phyloP scores from a whole-genome alignment of 2,888 invertebrate species.

The Hydriomena furcata region DNA sequence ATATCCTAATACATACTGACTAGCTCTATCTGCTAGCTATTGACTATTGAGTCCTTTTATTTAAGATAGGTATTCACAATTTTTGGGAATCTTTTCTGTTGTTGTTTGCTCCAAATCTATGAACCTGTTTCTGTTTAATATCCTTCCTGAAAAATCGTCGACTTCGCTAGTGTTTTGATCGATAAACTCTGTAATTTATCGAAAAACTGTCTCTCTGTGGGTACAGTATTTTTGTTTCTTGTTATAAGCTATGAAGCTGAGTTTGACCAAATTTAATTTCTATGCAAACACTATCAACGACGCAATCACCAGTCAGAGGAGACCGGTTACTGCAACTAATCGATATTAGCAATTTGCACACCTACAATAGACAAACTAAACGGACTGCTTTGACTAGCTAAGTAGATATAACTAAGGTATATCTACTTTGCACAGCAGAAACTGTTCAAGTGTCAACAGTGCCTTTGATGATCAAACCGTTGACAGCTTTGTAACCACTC shows the following conservation, averaged over 20 bases:
- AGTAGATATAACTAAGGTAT: background rate
- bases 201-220: too few species aligned
- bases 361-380: slow-evolving; percentile 19
- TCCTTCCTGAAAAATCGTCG: too few species aligned
- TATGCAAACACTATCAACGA: slow-evolving; percentile 1
- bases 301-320: slow-evolving; percentile 9
- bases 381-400: slow-evolving; percentile 12
- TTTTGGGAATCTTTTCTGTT: background rate
- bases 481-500: slow-evolving; percentile 10
- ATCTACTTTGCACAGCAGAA: background rate
- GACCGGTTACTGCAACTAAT: background rate
- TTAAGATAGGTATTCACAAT: background rate
- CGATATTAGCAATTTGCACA: slow-evolving; percentile 1
- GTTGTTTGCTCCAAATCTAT: too few species aligned
- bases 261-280: background rate
- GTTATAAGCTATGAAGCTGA: too few species aligned
- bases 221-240: too few species aligned
- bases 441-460: too few species aligned
- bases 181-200: too few species aligned
- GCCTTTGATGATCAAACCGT: slow-evolving; percentile 15
- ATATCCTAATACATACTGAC: slow-evolving; percentile 65
- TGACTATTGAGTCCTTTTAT: background rate
- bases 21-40: slow-evolving; percentile 44
- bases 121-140: too few species aligned
- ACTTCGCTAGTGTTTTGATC: too few species aligned